These are phyloP conservation scores for Papilio elwesi DNA, from an alignment of 2,888 invertebrate species.

Conservation along the genomic window DNA sequence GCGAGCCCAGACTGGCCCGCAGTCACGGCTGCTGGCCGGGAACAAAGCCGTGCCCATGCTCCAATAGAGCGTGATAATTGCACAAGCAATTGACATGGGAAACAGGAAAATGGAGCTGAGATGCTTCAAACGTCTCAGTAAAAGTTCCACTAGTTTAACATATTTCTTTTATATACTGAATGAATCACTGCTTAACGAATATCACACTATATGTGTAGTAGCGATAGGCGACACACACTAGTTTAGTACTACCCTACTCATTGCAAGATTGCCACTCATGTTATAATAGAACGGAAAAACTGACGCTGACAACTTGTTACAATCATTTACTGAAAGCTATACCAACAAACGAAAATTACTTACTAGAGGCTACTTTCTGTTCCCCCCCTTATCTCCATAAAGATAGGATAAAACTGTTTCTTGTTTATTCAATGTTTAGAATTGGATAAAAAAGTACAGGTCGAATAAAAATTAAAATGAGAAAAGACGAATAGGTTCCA, in stretches of 20 bases:
- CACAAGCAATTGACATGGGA: slow-evolving; percentile 76
- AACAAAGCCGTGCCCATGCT: slow-evolving; percentile 72
- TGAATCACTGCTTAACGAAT: neutral
- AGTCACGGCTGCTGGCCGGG: slow-evolving; percentile 67
- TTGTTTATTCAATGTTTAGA: too few relatives aligned
- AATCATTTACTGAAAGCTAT: neutral
- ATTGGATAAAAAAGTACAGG: too few relatives aligned
- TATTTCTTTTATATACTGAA: neutral
- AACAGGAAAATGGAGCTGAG: slow-evolving; percentile 53
- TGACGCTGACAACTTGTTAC: neutral
- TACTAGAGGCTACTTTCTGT: too few relatives aligned
- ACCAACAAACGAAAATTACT: neutral
- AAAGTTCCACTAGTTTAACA: neutral
- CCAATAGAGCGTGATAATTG: slow-evolving; percentile 78
- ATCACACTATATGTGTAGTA: neutral
- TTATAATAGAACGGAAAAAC: neutral
- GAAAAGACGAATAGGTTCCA: too few relatives aligned
- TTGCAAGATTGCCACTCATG: too few relatives aligned
- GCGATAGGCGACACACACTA: neutral
- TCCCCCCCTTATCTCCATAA: too few relatives aligned
- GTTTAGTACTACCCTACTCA: neutral
- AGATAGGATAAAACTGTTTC: too few relatives aligned
- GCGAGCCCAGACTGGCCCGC: slow-evolving; percentile 52
- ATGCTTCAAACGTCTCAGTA: slow-evolving; percentile 38
- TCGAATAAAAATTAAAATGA: too few relatives aligned